phyloP scores from a whole-genome alignment of 2,797 vertebrate genomes.

The Catostomus latipinnis region DNA sequence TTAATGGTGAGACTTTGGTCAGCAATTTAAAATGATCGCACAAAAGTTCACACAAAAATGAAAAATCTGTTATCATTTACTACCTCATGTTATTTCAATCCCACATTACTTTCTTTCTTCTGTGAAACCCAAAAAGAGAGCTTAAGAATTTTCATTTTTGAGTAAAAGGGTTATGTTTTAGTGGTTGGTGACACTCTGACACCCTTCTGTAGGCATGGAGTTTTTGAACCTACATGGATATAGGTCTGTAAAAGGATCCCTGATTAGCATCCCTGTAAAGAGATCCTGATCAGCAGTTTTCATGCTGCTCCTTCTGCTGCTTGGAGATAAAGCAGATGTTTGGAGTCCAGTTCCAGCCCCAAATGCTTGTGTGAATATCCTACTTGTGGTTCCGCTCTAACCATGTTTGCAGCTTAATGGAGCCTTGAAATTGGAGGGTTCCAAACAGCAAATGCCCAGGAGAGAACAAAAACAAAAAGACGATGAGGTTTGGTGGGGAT shows the following conservation, averaged over 20 bases:
- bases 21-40: not conserved
- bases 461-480: conserved; percentile 29
- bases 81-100: not conserved
- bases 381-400: not conserved
- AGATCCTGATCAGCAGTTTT: not conserved
- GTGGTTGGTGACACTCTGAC: not conserved
- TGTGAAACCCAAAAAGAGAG: too few species aligned
- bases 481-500: not conserved
- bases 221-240: not conserved
- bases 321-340: conserved; percentile 49
- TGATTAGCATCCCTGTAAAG: not conserved
- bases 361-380: not conserved
- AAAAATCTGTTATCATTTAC: too few species aligned
- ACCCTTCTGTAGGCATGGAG: not conserved
- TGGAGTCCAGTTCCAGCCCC: conserved; percentile 35
- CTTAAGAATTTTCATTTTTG: not conserved
- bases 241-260: conserved; percentile 26
- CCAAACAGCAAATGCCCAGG: conserved; percentile 13
- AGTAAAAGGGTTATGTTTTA: conserved; percentile 3
- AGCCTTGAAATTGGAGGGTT: conserved; percentile 25
- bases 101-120: too few species aligned
- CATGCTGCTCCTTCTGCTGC: not conserved
- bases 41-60: too few species aligned
- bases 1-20: not conserved
- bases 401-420: not conserved